phyloP scores from a whole-genome alignment of 1,140 invertebrate genomes.

The Varroa destructor region DNA sequence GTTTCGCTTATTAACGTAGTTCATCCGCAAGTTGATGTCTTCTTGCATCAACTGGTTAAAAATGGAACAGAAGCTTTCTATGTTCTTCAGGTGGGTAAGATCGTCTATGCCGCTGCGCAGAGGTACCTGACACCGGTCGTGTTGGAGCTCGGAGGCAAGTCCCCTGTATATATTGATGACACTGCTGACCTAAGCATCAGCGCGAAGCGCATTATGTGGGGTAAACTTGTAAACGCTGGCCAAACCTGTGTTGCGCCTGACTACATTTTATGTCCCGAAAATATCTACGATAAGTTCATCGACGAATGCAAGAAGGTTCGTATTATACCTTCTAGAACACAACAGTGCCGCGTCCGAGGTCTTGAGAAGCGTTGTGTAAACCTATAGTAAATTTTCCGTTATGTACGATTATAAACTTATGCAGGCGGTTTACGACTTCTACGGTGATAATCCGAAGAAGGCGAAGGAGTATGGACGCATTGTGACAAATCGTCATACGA shows the following conservation, averaged over 20 bases:
- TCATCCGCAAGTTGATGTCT: too few species aligned
- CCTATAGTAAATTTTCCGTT: slow-evolving; percentile 31
- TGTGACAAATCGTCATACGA: slow-evolving; percentile 65
- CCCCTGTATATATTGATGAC: slow-evolving; percentile 66
- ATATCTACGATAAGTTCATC: slow-evolving; percentile 44
- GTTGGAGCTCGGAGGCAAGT: slow-evolving; percentile 84
- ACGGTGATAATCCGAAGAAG: slow-evolving; percentile 60
- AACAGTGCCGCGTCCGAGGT: too few species aligned
- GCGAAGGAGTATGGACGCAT: slow-evolving; percentile 73
- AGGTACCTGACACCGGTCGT: slow-evolving; percentile 86
- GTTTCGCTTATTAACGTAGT: too few species aligned
- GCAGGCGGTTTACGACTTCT: slow-evolving; percentile 63
- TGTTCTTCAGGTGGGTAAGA: slow-evolving; percentile 45
- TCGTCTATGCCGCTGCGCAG: slow-evolving; percentile 74
- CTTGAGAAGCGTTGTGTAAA: slow-evolving; percentile 31
- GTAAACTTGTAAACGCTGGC: slow-evolving; percentile 81
- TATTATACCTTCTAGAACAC: slow-evolving; percentile 20
- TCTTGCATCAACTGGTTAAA: not conserved
- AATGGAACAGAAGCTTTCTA: too few species aligned
- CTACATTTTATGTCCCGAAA: slow-evolving; percentile 71
- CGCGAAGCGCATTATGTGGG: slow-evolving; percentile 77
- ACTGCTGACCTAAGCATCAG: slow-evolving; percentile 53
- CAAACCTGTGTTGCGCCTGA: slow-evolving; percentile 98
- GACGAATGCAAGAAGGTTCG: slow-evolving; percentile 47
- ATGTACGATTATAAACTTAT: slow-evolving; percentile 31